These are phyloP conservation scores for Spialia ferax DNA, from an alignment of 2,888 invertebrate genomes.

Conservation along the genomic window DNA sequence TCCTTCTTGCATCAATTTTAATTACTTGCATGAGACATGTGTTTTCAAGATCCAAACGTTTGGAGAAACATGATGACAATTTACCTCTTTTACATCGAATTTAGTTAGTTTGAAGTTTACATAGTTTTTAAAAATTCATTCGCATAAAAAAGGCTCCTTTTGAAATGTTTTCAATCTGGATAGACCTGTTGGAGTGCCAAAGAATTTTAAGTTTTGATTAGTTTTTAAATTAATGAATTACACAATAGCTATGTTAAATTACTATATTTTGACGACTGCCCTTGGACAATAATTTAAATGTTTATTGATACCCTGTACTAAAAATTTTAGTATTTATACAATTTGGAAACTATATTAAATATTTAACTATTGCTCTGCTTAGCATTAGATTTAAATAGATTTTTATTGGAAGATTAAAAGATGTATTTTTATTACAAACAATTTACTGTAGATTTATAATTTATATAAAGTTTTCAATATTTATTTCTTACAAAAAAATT, in stretches of 20 bases:
- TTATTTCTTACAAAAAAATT: not conserved
- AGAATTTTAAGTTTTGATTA: not conserved
- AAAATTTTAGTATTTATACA: not conserved
- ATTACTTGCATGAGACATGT: conserved; percentile 43
- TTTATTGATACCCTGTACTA: not conserved
- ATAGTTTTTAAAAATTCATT: not conserved
- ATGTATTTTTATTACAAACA: conserved; percentile 11
- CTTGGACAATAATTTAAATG: not conserved
- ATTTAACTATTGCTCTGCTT: not conserved
- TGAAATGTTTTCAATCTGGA: not conserved
- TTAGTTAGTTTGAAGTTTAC: conserved; percentile 25
- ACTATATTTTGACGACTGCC: not conserved
- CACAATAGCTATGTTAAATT: no score
- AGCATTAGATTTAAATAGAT: not conserved
- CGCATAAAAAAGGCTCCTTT: not conserved
- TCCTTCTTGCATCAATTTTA: conserved; percentile 42
- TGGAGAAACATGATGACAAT: conserved; percentile 44
- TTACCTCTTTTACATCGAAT: conserved; percentile 47
- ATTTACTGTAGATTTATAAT: not conserved
- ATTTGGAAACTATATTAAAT: not conserved
- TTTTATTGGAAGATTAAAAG: not conserved
- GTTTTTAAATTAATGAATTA: no score
- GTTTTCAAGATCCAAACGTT: conserved; percentile 41
- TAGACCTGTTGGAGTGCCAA: not conserved
- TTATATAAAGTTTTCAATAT: not conserved